phyloP scores from a whole-genome alignment of 2,888 invertebrate genomes.

The Beris chalybata region DNA sequence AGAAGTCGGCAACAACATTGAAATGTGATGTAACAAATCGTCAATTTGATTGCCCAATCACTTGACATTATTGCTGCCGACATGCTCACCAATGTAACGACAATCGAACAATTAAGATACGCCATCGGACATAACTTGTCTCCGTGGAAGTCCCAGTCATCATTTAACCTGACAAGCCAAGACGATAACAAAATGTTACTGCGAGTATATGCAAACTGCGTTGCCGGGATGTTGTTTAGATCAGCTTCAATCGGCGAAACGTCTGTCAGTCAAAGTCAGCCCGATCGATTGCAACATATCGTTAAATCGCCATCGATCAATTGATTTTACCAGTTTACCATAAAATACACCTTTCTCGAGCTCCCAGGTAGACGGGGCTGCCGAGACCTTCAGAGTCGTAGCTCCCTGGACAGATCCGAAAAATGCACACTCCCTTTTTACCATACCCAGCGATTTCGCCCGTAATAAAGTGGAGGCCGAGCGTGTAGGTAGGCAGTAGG shows the following conservation, averaged over 20 bases:
- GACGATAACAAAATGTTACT: constrained; percentile 13
- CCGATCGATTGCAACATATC: constrained; percentile 54
- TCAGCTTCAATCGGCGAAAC: constrained; percentile 19
- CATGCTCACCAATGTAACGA: constrained; percentile 35
- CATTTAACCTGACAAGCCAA: constrained; percentile 14
- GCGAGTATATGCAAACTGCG: constrained; percentile 20
- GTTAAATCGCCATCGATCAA: constrained; percentile 56
- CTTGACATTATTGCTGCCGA: constrained; percentile 38
- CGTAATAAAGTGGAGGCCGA: no score
- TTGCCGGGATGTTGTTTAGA: constrained; percentile 16
- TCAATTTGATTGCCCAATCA: constrained; percentile 34
- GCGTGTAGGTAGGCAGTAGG: no score
- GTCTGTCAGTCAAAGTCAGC: constrained; percentile 40
- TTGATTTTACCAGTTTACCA: constrained; percentile 10
- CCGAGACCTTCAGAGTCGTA: constrained; percentile 35
- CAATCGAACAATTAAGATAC: constrained; percentile 40
- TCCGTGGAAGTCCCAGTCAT: constrained; percentile 11
- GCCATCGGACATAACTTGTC: constrained; percentile 33
- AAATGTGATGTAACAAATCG: constrained; percentile 25
- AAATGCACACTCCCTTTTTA: constrained; percentile 33
- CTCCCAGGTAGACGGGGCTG: constrained; percentile 24
- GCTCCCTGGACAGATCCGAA: constrained; percentile 38
- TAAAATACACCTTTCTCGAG: no score
- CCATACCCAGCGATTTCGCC: no score
- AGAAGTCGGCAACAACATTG: background rate